phyloP scores from a whole-genome alignment of 2,113 vertebrate genomes.

The Phocoena phocoena region DNA sequence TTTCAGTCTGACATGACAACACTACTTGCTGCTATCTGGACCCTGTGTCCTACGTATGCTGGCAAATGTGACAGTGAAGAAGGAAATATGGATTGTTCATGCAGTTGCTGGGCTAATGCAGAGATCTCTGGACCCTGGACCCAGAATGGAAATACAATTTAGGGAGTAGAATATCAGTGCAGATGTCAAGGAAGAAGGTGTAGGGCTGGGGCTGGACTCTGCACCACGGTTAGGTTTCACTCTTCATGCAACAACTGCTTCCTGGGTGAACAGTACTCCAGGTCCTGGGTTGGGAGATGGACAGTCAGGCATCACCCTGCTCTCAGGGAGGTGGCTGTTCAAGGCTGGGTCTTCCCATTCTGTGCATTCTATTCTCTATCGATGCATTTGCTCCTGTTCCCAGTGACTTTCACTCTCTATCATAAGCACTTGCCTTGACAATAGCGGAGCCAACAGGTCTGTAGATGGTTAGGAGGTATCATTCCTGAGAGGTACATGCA shows the following conservation, averaged over 20 bases:
- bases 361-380: not conserved
- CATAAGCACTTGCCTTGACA: too few relatives aligned
- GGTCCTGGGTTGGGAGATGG: not conserved
- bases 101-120: not conserved
- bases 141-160: not conserved
- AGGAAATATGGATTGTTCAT: too few relatives aligned
- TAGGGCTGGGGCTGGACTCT: rapidly evolving
- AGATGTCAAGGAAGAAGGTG: not conserved
- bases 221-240: rapidly evolving
- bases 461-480: rapidly evolving
- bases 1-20: not conserved
- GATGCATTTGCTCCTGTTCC: not conserved
- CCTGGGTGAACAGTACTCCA: rapidly evolving
- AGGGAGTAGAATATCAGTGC: rapidly evolving
- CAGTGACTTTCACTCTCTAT: not conserved
- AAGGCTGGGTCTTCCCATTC: not conserved
- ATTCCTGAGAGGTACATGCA: not conserved
- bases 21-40: not conserved
- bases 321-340: not conserved
- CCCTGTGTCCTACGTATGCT: rapidly evolving
- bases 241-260: rapidly evolving
- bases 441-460: rapidly evolving
- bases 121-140: not conserved
- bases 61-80: too few relatives aligned
- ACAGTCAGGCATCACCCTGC: too few relatives aligned